phyloP scores from a whole-genome alignment of 2,113 vertebrate species.

The Gopherus evgoodei region DNA sequence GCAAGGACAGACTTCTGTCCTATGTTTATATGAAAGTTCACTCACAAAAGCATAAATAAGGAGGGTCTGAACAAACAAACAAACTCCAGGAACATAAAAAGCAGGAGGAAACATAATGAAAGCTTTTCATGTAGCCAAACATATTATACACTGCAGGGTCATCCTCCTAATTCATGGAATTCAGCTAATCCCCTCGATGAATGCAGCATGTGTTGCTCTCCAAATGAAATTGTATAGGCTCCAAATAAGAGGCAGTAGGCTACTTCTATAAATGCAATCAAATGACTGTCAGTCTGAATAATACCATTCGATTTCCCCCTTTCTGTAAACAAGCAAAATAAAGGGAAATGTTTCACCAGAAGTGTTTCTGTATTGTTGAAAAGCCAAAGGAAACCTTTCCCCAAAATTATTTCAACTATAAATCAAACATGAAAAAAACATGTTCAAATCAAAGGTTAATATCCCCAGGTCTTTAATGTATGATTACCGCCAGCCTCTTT shows the following conservation, averaged over 20 bases:
- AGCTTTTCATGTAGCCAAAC: constrained; percentile 18
- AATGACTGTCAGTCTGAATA: constrained; percentile 20
- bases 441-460: constrained; percentile 69
- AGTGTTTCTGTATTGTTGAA: constrained; percentile 35
- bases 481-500: constrained; percentile 69
- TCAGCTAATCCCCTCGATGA: constrained; percentile 68
- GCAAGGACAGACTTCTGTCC: constrained; percentile 13
- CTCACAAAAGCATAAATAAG: not conserved
- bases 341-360: constrained; percentile 54
- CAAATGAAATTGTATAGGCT: constrained; percentile 49
- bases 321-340: constrained; percentile 43
- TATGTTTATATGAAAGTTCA: not conserved
- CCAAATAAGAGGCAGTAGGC: constrained; percentile 50
- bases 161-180: constrained; percentile 68
- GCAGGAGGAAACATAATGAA: constrained; percentile 15
- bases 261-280: constrained; percentile 43
- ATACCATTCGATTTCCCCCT: constrained; percentile 32
- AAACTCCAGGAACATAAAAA: not conserved
- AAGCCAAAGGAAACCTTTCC: constrained; percentile 56
- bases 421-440: constrained; percentile 64
- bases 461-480: constrained; percentile 43
- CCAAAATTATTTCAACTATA: constrained; percentile 66
- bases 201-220: constrained; percentile 35
- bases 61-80: not conserved
- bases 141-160: constrained; percentile 58